Evolutionary conservation across 1,140 invertebrate genomes (phyloP).

Genomic region (Oncopeltus fasciatus): DNA sequence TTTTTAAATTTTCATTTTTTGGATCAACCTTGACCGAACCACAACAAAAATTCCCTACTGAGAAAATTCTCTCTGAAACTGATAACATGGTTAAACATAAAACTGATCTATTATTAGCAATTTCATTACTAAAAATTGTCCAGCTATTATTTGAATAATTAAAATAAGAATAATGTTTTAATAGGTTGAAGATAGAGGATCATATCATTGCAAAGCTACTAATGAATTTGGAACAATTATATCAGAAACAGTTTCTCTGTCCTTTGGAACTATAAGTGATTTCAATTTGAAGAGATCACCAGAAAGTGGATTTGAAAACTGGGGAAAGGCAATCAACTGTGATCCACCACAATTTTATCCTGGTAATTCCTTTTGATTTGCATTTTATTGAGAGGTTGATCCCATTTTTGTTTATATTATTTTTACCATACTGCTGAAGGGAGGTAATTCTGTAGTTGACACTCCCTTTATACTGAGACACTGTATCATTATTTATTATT

Average conservation of each 20-base stretch:
- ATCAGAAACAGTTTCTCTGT: conserved; percentile 71
- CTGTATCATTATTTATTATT: not conserved
- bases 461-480: too few relatives aligned
- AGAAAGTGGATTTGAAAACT: conserved; percentile 75
- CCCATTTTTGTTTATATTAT: not conserved
- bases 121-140: too few relatives aligned
- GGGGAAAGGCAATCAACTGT: conserved; percentile 85
- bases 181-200: conserved; percentile 57
- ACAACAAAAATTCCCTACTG: too few relatives aligned
- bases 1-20: too few relatives aligned
- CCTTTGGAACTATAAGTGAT: conserved; percentile 82
- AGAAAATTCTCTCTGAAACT: too few relatives aligned
- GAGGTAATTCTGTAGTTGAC: not conserved
- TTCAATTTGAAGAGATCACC: conserved; percentile 75
- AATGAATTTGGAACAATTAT: conserved; percentile 81
- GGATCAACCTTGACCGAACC: too few relatives aligned
- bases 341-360: conserved; percentile 85
- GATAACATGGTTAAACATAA: too few relatives aligned
- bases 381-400: too few relatives aligned
- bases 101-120: too few relatives aligned
- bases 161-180: too few relatives aligned
- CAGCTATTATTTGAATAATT: too few relatives aligned
- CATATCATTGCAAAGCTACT: conserved; percentile 79
- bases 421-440: not conserved
- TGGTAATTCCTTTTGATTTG: conserved; percentile 25